Percentiles rank a stretch among this genome's conserved stretches.
Evolutionary conservation across 2,113 vertebrate genomes (phyloP).

Genomic region (Hystrix cristata): DNA sequence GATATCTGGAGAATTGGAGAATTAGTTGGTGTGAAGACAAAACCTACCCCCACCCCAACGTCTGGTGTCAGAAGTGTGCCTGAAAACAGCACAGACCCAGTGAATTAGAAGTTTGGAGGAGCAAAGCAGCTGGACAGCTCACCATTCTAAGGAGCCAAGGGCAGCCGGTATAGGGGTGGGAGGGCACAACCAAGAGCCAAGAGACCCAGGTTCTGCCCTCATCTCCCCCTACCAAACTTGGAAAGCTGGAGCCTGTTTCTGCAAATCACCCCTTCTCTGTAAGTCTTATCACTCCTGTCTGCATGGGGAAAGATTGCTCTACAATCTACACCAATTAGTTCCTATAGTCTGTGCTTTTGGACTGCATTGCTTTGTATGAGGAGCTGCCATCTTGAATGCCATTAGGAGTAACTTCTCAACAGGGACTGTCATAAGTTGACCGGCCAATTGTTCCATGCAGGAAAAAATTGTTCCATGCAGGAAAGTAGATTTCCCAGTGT

Average conservation of each 20-base stretch:
- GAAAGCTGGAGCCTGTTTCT: not conserved
- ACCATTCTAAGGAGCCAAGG: not conserved
- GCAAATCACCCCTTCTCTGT: not conserved
- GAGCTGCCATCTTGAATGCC: not conserved
- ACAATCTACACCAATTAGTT: not conserved
- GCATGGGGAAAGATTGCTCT: not conserved
- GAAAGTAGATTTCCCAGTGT: not conserved
- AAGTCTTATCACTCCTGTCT: not conserved
- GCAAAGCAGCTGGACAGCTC: not conserved
- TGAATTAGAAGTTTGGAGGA: not conserved
- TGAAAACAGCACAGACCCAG: not conserved
- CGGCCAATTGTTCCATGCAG: not conserved
- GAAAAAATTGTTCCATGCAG: not conserved
- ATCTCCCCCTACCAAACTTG: not conserved
- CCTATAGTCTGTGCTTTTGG: not conserved
- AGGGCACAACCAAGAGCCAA: not conserved
- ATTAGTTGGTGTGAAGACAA: not conserved
- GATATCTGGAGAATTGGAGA: not conserved
- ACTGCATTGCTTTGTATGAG: fast-evolving
- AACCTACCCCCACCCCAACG: not conserved
- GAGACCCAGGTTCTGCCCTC: not conserved
- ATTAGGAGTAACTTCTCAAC: not conserved
- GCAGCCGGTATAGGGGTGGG: not conserved
- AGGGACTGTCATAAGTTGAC: too few relatives aligned
- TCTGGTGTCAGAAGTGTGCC: not conserved